Evolutionary conservation across 1,140 invertebrate genomes (phyloP).

Genomic region (Eumaeus atala): DNA sequence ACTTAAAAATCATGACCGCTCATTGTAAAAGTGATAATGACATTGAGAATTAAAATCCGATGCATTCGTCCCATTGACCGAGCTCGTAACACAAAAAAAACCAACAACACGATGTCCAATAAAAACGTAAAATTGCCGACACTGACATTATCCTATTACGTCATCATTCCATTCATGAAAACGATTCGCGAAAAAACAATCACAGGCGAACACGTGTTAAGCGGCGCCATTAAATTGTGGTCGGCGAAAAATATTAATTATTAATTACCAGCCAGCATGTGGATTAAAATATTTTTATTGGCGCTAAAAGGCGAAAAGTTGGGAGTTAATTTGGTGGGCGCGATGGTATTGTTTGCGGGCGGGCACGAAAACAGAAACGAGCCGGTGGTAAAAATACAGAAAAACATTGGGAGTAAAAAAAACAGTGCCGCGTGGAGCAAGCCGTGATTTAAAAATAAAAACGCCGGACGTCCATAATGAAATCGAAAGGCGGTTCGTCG

Average conservation of each 20-base stretch:
- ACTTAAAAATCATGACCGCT: constrained; percentile 52
- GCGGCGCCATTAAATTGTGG: constrained; percentile 56
- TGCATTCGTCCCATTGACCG: constrained; percentile 68
- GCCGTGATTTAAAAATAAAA: constrained; percentile 73
- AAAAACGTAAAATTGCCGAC: constrained; percentile 71
- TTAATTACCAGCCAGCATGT: constrained; percentile 62
- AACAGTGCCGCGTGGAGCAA: constrained; percentile 50
- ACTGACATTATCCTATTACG: constrained; percentile 73
- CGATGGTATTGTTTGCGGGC: constrained; percentile 70
- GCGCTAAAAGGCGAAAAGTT: constrained; percentile 65
- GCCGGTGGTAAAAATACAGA: constrained; percentile 56
- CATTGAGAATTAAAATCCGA: constrained; percentile 71
- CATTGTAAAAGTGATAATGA: constrained; percentile 73
- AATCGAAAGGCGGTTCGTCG: constrained; percentile 73
- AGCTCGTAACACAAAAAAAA: constrained; percentile 57
- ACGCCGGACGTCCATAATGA: constrained; percentile 67
- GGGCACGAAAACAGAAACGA: constrained; percentile 57
- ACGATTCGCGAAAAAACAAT: constrained; percentile 67
- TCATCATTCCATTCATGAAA: constrained; percentile 72
- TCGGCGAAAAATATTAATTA: constrained; percentile 71
- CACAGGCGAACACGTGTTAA: constrained; percentile 66
- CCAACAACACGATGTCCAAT: constrained; percentile 63
- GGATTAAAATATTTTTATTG: constrained; percentile 74
- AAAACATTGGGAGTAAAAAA: constrained; percentile 55
- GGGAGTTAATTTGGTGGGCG: constrained; percentile 67